phyloP scores from a whole-genome alignment of 1,140 invertebrate genomes.

The Zaprionus davidi region DNA sequence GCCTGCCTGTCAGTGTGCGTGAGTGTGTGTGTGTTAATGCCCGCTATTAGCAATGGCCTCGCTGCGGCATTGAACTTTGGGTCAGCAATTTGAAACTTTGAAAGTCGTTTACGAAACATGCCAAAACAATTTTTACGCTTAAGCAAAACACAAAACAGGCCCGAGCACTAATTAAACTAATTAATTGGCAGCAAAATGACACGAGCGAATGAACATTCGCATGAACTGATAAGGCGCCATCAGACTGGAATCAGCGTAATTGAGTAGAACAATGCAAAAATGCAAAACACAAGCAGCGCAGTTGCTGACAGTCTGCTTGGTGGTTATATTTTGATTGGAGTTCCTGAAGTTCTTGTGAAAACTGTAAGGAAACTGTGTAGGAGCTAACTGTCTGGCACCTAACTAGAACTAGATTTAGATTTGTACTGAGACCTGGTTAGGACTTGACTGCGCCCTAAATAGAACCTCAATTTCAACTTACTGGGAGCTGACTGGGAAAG shows the following conservation, averaged over 20 bases:
- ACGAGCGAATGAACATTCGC: not conserved
- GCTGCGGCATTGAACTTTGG: constrained; percentile 37
- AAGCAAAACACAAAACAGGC: constrained; percentile 25
- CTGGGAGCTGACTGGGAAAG: not conserved
- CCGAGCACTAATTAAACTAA: constrained; percentile 68
- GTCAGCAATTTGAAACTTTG: constrained; percentile 63
- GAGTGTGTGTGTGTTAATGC: constrained; percentile 48
- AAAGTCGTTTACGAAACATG: constrained; percentile 48
- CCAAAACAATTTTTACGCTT: constrained; percentile 45
- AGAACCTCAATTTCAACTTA: not conserved
- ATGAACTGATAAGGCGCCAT: not conserved
- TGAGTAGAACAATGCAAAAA: not conserved
- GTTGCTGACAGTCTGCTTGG: not conserved
- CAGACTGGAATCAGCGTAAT: not conserved
- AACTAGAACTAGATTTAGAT: too few species aligned
- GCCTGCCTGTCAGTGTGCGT: not conserved
- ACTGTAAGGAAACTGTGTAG: not conserved
- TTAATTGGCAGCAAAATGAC: constrained; percentile 55
- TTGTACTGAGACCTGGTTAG: not conserved
- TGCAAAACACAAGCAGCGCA: not conserved
- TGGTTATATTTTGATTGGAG: too few species aligned
- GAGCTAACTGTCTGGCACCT: not conserved
- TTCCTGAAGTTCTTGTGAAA: not conserved
- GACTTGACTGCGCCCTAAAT: not conserved
- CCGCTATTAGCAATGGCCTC: constrained; percentile 63